Evolutionary conservation across 2,888 invertebrate species (phyloP).

Genomic region (Cepaea hortensis): DNA sequence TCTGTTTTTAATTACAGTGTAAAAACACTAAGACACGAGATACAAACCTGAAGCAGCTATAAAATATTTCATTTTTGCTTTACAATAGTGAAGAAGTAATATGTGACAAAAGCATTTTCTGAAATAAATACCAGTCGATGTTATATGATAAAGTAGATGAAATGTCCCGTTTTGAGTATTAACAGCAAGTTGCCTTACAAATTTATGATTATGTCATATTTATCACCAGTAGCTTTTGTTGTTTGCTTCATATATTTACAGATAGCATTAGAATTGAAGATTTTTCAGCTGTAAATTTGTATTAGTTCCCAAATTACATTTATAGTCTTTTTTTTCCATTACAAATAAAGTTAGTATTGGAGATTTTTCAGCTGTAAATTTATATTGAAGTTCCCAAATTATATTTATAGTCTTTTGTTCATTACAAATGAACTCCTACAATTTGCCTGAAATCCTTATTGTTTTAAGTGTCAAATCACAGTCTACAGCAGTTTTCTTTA

Average conservation of each 20-base stretch:
- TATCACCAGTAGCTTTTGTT: background rate
- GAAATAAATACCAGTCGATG: background rate
- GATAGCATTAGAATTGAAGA: background rate
- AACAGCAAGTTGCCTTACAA: slow-evolving; percentile 23
- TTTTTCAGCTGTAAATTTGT: background rate
- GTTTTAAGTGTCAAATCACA: background rate
- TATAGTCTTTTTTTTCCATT: background rate
- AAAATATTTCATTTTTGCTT: background rate
- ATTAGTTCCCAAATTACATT: background rate
- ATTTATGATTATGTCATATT: background rate
- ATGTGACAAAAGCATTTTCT: too few species aligned
- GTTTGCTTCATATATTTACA: background rate
- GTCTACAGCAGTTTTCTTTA: background rate
- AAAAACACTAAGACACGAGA: too few species aligned
- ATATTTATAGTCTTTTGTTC: background rate
- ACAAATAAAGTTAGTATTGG: too few species aligned
- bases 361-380: background rate
- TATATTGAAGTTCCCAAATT: background rate
- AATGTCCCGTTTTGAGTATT: background rate
- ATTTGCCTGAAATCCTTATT: background rate
- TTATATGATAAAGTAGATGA: background rate
- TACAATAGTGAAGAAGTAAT: background rate
- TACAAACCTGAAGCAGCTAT: background rate
- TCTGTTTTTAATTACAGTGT: too few species aligned
- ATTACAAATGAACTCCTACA: background rate